These are phyloP conservation scores for Drosophila carrolli DNA, from an alignment of 1,140 invertebrate genomes.

Conservation along the genomic window DNA sequence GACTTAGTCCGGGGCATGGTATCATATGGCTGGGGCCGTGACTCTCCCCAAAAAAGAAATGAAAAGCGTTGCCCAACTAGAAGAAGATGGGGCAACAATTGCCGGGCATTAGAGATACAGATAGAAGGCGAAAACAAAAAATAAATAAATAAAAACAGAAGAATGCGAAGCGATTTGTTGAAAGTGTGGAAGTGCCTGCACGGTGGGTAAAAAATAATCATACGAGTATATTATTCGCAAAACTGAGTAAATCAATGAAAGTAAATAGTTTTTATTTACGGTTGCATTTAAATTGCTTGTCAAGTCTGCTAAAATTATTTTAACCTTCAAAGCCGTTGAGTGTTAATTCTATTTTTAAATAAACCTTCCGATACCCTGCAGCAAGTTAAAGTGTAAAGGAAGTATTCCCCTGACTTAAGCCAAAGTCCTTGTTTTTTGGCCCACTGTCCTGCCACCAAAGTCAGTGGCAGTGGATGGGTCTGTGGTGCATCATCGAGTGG, in stretches of 20 bases:
- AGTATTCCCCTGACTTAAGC: too few species aligned
- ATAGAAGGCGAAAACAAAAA: conserved; percentile 44
- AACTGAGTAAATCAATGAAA: too few species aligned
- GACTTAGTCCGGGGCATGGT: background rate
- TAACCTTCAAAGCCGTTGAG: too few species aligned
- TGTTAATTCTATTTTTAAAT: too few species aligned
- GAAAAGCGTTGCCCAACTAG: conserved; percentile 74
- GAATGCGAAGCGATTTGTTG: conserved; percentile 76
- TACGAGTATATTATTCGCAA: background rate
- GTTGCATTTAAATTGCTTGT: too few species aligned
- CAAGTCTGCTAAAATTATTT: too few species aligned
- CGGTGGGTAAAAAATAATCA: conserved; percentile 27
- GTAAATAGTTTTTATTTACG: too few species aligned
- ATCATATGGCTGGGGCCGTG: conserved; percentile 30
- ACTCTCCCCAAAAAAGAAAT: conserved; percentile 70
- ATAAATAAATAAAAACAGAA: conserved; percentile 53
- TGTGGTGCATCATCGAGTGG: conserved; percentile 70
- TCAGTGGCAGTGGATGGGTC: conserved; percentile 35
- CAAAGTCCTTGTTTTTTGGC: background rate
- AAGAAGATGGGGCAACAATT: conserved; percentile 79
- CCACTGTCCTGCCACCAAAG: conserved; percentile 42
- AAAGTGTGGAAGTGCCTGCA: conserved; percentile 57
- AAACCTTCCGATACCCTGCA: too few species aligned
- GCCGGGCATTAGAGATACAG: conserved; percentile 78
- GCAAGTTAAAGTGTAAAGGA: too few species aligned